phyloP scores from a whole-genome alignment of 2,888 invertebrate species.

The Pseudococcus viburni region DNA sequence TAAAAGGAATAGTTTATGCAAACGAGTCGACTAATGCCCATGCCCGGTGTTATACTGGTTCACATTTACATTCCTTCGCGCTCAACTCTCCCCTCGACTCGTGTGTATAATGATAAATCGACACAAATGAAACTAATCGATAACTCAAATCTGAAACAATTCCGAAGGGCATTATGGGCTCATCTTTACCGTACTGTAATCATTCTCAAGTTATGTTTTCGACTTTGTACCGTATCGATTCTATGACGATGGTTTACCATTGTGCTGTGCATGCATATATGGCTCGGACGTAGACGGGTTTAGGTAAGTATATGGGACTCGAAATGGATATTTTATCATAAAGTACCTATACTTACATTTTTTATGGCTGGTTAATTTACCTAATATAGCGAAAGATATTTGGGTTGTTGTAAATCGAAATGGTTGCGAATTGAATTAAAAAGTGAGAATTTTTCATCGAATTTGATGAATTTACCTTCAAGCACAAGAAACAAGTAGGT shows the following conservation, averaged over 20 bases:
- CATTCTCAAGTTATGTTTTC: background rate
- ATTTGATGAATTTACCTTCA: too few species aligned
- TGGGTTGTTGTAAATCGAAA: too few species aligned
- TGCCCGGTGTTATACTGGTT: constrained; percentile 30
- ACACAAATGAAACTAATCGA: constrained; percentile 47
- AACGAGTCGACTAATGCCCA: background rate
- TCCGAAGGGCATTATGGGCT: constrained; percentile 42
- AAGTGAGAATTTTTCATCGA: too few species aligned
- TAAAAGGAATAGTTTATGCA: constrained; percentile 15
- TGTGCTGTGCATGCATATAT: background rate
- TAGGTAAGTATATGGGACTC: too few species aligned
- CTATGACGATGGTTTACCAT: background rate
- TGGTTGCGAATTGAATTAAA: too few species aligned
- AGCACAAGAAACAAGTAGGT: too few species aligned
- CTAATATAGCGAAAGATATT: too few species aligned
- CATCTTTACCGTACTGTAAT: constrained; percentile 12
- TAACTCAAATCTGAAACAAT: constrained; percentile 49
- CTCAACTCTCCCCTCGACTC: background rate
- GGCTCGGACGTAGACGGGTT: background rate
- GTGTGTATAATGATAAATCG: constrained; percentile 25
- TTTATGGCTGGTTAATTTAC: too few species aligned
- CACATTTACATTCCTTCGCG: constrained; percentile 22
- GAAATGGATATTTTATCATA: too few species aligned
- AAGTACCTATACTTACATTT: too few species aligned
- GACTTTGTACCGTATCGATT: background rate